Base-by-base conservation (phyloP, 2,888 invertebrate species). In the Ophion ventricosus region DNA sequence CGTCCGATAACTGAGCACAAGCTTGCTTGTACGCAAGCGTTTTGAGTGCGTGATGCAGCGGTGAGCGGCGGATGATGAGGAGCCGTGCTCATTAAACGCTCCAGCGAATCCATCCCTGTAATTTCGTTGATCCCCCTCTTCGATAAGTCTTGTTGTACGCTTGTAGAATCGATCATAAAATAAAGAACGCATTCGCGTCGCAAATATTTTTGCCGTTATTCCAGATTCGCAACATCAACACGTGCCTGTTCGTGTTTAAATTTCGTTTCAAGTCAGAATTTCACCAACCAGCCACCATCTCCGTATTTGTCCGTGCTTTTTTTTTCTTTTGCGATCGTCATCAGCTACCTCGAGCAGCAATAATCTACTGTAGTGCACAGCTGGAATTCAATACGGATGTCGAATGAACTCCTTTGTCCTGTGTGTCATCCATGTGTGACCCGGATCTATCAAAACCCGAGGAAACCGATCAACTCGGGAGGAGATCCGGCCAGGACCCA, bases 21-120 rank as follows among this genome's bases (percentile, higher is more conserved):
- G 90, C 96, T 96, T 84, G 97, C 96, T 93, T 97, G 97, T 57
- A 97, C 97, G 87, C 97, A 95, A 54, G 97, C 97, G 86, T 97
- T 96, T 77, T 96, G 94, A 35, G 94, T 94, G 82, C 94, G 91
- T 73, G 95, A 95, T 80, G 95, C 94, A 73, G 95, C 95, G 93
- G 94, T 95, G 89, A 96, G 93, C 90, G 96, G 95, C 91, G 96
- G 96, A 92, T 95, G 94, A 91, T 95, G 94, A 92, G 96, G 96
- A 85, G 95, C 95, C 92, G 96, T 96, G 91, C 95, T 95, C 96
- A 97, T 97, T 92, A 97, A 94, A 91, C 97, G 96, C 93, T 97
- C 96, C 94, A 97, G 94, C 90, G 97, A 97, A 95, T 97, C 97
- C 97, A 97, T 97, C 91, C 93, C 92, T 89, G 80, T 86, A 78